phyloP scores from a whole-genome alignment of 2,888 invertebrate species.

The Tiliacea aurago region DNA sequence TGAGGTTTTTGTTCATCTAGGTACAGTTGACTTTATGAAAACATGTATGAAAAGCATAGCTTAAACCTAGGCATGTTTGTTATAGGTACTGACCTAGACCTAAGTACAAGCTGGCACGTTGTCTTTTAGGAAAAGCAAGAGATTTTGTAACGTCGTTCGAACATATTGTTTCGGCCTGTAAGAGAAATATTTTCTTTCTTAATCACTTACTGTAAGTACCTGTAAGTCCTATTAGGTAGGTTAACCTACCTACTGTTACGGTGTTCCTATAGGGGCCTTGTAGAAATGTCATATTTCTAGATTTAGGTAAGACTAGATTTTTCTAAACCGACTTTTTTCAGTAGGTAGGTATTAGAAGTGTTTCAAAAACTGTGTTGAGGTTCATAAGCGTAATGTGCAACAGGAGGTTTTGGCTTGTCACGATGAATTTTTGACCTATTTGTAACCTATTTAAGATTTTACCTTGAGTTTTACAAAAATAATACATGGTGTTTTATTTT shows the following conservation, averaged over 20 bases:
- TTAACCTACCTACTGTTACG: too few relatives aligned
- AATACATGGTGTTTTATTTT: neutral
- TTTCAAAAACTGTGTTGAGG: neutral
- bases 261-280: neutral
- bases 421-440: neutral
- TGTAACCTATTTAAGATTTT: neutral
- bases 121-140: neutral
- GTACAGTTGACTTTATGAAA: conserved; percentile 8
- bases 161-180: neutral
- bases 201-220: neutral
- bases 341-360: neutral
- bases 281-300: conserved; percentile 3
- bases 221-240: neutral
- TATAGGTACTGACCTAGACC: neutral
- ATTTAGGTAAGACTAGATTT: neutral
- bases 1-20: conserved; percentile 15
- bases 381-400: neutral
- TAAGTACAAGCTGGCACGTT: neutral
- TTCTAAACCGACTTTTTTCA: neutral
- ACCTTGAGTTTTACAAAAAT: conserved; percentile 3
- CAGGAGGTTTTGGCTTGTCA: neutral
- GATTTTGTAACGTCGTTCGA: neutral
- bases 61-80: neutral
- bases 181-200: neutral
- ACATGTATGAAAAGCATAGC: conserved; percentile 2